Evolutionary conservation across 2,113 vertebrate genomes (phyloP).

Genomic region (Sander vitreus): DNA sequence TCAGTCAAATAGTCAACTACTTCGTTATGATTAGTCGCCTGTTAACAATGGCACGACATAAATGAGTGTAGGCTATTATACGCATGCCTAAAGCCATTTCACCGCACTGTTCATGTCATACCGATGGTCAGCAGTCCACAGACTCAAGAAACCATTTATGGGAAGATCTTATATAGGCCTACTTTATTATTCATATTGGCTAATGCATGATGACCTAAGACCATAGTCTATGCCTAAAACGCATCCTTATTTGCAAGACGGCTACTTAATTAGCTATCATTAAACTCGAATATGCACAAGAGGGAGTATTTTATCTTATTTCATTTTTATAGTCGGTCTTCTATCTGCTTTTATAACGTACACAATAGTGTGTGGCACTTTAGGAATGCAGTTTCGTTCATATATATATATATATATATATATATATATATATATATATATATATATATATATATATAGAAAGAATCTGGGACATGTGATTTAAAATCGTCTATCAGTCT

Average conservation of each 20-base stretch:
- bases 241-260: neutral
- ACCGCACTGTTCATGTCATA: neutral
- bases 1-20: neutral
- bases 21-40: neutral
- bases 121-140: constrained; percentile 5
- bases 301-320: neutral
- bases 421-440: too few relatives aligned
- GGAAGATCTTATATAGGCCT: neutral
- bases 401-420: too few relatives aligned
- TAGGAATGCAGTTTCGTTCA: neutral
- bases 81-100: neutral
- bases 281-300: neutral
- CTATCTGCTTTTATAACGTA: neutral
- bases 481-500: neutral
- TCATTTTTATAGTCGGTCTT: neutral
- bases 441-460: too few relatives aligned
- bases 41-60: neutral
- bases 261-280: neutral
- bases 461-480: neutral
- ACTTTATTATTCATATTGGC: neutral
- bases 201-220: neutral
- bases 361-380: neutral
- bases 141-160: neutral
- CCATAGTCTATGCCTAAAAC: too few relatives aligned
- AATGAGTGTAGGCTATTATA: neutral